Base-by-base conservation (phyloP, 2,888 invertebrate genomes). In the Euzetes globulus region DNA sequence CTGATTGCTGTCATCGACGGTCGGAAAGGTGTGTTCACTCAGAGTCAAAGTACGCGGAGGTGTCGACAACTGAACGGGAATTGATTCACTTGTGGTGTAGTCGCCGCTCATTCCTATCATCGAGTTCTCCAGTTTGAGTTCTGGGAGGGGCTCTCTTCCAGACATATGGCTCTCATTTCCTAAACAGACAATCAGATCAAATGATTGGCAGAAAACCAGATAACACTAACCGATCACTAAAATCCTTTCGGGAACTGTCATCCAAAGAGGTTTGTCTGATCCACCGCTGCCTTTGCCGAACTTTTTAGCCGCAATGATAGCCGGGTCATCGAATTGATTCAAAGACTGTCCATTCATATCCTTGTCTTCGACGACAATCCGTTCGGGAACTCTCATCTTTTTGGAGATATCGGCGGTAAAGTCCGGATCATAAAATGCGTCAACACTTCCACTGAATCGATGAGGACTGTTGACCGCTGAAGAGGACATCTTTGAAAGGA, bases 171-270 rank as follows among this genome's bases (percentile, higher is more conserved):
- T 84, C 63, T 86, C 86, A 78, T 85, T 85, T 73, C 86, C 91
- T 90, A 70, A 47, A 33, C 7, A 7, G 63, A 45, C 27, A 72
- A 13, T 9, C 25, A 60, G 6, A 45, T 47, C 47, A 5, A 47
- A 22, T 22, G 22, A 13, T 17, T 4, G 22, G 19, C 5, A n/a
- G n/a, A 19, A 7, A 4, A 55, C 7, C 7, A 29, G 13, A 37
- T n/a, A 70, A n/a, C 17, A 58, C 83, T 88, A 88, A 82, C 95
- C 95, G 80, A 90, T 87, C 68, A 95, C 90, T 79, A 95, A 86
- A 82, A 96, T 95, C 81, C 94, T 88, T 81, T 95, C 95, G 2
- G 95, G 95, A 50, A 96, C 94, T 81, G 90, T 90, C 95, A 95
- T 95, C 60, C 71, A 75, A 27, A 45, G 15, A 9, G 55, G 52